phyloP scores from a whole-genome alignment of 1,140 invertebrate genomes.

The Drosophila auraria region DNA sequence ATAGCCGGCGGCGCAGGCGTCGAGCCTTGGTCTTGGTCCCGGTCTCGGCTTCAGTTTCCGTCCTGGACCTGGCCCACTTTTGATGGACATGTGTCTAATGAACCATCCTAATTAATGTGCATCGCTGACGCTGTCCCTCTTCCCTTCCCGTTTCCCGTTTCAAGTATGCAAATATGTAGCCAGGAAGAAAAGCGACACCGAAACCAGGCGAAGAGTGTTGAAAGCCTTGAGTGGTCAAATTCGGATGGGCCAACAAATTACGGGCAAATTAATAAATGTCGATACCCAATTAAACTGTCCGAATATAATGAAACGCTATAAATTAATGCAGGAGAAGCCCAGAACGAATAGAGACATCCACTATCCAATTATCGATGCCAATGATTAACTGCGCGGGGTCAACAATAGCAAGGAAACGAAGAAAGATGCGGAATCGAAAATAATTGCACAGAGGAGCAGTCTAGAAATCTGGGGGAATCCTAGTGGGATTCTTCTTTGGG shows the following conservation, averaged over 20 bases:
- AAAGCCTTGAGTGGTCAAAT: slow-evolving; percentile 71
- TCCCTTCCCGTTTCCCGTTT: background rate
- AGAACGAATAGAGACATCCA: slow-evolving; percentile 68
- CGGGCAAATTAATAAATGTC: slow-evolving; percentile 76
- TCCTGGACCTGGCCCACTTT: slow-evolving; percentile 30
- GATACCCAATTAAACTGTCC: slow-evolving; percentile 80
- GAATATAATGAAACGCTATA: slow-evolving; percentile 70
- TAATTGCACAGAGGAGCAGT: slow-evolving; percentile 54
- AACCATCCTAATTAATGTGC: slow-evolving; percentile 75
- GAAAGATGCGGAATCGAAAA: slow-evolving; percentile 48
- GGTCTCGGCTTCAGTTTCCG: slow-evolving; percentile 4
- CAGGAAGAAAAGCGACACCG: slow-evolving; percentile 7
- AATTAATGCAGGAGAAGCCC: slow-evolving; percentile 41
- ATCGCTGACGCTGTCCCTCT: slow-evolving; percentile 25
- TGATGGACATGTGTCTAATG: slow-evolving; percentile 81
- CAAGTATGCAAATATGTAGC: slow-evolving; percentile 25
- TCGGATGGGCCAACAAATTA: slow-evolving; percentile 44
- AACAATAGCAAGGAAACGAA: slow-evolving; percentile 35
- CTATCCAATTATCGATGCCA: slow-evolving; percentile 51
- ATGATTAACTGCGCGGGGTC: slow-evolving; percentile 55
- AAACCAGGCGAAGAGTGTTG: slow-evolving; percentile 32
- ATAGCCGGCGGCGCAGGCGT: slow-evolving; percentile 52
- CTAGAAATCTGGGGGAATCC: slow-evolving; percentile 5
- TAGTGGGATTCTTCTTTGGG: background rate
- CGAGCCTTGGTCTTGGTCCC: slow-evolving; percentile 17